phyloP scores from a whole-genome alignment of 1,140 invertebrate genomes.

The Chironomus striatipennis region DNA sequence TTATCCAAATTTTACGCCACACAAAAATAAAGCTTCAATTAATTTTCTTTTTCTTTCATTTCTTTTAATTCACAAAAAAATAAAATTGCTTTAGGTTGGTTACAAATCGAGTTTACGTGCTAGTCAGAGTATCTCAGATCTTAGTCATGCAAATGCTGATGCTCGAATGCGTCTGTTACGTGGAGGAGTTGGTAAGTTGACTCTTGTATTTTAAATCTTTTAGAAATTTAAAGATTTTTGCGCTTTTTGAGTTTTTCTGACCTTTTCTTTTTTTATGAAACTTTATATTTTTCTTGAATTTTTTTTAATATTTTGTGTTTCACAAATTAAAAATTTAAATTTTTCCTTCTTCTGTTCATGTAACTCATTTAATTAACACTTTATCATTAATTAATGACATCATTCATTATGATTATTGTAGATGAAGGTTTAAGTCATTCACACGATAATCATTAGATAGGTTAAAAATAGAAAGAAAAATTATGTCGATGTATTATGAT shows the following conservation, averaged over 20 bases:
- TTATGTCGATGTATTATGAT: too few relatives aligned
- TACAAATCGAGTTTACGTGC: slow-evolving; percentile 64
- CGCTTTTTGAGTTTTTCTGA: neutral
- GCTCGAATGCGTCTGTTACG: neutral
- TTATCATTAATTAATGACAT: slow-evolving; percentile 14
- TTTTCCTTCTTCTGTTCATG: too few relatives aligned
- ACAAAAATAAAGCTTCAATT: too few relatives aligned
- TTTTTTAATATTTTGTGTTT: neutral
- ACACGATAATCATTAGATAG: too few relatives aligned
- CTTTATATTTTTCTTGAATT: neutral
- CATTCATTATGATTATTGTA: neutral
- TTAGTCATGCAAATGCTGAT: slow-evolving; percentile 42
- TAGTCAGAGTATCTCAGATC: slow-evolving; percentile 72
- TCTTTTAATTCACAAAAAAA: too few relatives aligned
- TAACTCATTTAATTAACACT: slow-evolving; percentile 1
- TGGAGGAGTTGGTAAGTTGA: neutral
- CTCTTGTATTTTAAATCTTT: neutral
- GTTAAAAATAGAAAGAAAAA: too few relatives aligned
- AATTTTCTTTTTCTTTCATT: too few relatives aligned
- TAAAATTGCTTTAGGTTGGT: slow-evolving; percentile 50
- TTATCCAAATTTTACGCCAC: neutral
- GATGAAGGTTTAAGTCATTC: neutral
- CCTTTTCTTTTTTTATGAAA: neutral
- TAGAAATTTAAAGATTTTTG: too few relatives aligned
- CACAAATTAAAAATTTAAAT: too few relatives aligned